These are phyloP conservation scores for Oikopleura albicans DNA, from an alignment of 23 tunicate species.

Conservation along the genomic window DNA sequence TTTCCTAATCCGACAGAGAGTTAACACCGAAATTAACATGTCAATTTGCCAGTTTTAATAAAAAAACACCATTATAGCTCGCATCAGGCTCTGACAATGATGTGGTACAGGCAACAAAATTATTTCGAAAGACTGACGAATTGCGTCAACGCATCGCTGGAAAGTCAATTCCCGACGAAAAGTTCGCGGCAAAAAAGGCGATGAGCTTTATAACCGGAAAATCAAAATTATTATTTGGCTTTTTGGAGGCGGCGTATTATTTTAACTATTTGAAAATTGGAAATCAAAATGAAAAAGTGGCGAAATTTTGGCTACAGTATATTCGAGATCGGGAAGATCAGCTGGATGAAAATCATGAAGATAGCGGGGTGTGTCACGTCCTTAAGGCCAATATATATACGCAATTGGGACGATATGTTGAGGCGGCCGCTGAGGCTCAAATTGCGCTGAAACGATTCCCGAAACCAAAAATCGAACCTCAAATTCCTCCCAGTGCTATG, in stretches of 20 bases:
- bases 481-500: neutral
- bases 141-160: constrained; percentile 53
- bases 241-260: neutral
- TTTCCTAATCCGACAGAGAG: no score
- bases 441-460: neutral
- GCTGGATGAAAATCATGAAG: neutral
- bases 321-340: neutral
- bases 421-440: neutral
- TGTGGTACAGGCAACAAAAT: neutral
- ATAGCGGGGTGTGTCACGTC: neutral
- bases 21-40: no score
- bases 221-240: neutral
- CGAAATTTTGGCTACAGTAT: neutral
- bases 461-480: neutral
- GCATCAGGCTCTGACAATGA: no score
- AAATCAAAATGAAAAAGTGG: constrained; percentile 2
- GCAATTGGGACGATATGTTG: neutral
- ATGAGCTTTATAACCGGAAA: neutral
- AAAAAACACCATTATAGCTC: no score
- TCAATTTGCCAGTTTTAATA: no score
- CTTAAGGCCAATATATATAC: neutral
- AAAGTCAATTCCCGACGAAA: constrained; percentile 76
- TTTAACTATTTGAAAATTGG: neutral
- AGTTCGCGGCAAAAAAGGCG: constrained; percentile 63
- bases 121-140: neutral